Conservation (phyloP, 2,888 invertebrate genomes). For the Automeris io region DNA sequence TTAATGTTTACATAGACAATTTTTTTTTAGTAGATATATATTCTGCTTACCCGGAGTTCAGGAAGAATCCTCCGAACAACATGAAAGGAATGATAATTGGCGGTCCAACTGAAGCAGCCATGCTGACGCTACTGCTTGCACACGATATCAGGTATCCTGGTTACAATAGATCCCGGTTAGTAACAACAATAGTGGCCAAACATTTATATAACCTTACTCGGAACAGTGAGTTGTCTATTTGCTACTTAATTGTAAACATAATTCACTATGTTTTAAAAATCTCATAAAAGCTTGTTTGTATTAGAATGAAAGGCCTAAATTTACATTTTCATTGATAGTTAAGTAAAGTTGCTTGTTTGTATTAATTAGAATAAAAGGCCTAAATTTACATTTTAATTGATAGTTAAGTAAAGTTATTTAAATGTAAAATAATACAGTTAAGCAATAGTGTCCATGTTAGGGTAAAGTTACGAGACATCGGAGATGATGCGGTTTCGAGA, state of each 20-base stretch:
- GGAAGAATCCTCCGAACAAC: conserved; percentile 96
- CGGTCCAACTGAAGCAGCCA: conserved; percentile 94
- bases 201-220: too few relatives aligned
- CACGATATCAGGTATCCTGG: conserved; percentile 95
- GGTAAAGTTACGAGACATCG: conserved; percentile 15
- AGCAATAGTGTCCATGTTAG: neutral
- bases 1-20: neutral
- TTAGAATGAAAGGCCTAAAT: neutral
- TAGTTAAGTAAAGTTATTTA: neutral
- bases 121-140: conserved; percentile 86
- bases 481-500: conserved; percentile 23
- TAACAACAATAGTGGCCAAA: too few relatives aligned
- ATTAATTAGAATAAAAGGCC: too few relatives aligned
- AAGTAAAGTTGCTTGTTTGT: neutral
- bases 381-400: conserved; percentile 2
- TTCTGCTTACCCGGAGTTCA: conserved; percentile 86
- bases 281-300: neutral
- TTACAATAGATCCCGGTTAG: too few relatives aligned
- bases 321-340: neutral
- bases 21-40: conserved; percentile 5
- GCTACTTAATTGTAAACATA: conserved; percentile 8
- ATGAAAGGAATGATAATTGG: conserved; percentile 95
- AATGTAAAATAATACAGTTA: conserved; percentile 2
- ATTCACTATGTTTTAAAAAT: conserved; percentile 6
- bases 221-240: neutral